These are phyloP conservation scores for Enteromius argenteus DNA, from an alignment of 2,797 vertebrate genomes.

Conservation along the genomic window DNA sequence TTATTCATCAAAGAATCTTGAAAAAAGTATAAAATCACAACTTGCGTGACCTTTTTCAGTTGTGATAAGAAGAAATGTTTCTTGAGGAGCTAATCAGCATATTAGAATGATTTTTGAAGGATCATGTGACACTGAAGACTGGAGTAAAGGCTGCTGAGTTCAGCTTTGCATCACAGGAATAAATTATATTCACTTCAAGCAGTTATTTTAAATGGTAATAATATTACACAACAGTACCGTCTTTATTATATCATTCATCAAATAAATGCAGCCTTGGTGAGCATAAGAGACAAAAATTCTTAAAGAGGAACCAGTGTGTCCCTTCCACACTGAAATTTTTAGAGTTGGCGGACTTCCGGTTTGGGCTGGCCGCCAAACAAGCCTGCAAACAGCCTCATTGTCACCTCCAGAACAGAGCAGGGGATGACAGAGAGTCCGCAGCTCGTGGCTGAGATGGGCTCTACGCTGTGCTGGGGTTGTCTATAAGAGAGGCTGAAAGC, in stretches of 20 bases:
- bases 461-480: conserved; percentile 35
- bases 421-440: not conserved
- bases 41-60: not conserved
- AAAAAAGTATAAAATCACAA: not conserved
- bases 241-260: not conserved
- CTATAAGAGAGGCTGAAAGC: conserved; percentile 65
- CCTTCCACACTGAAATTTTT: not conserved
- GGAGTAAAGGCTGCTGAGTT: not conserved
- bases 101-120: not conserved
- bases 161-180: not conserved
- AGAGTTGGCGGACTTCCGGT: conserved; percentile 8
- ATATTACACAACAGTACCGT: not conserved
- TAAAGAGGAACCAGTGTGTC: not conserved
- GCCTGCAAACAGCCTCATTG: conserved; percentile 71
- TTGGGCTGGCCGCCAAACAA: conserved; percentile 6
- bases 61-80: not conserved
- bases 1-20: not conserved
- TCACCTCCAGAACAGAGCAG: conserved; percentile 69
- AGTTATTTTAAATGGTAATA: not conserved
- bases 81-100: not conserved
- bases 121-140: not conserved
- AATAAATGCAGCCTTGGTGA: not conserved
- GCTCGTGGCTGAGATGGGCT: conserved; percentile 46
- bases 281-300: not conserved
- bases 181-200: not conserved